phyloP scores from a whole-genome alignment of 1,140 invertebrate species.

The Acromyrmex heyeri region DNA sequence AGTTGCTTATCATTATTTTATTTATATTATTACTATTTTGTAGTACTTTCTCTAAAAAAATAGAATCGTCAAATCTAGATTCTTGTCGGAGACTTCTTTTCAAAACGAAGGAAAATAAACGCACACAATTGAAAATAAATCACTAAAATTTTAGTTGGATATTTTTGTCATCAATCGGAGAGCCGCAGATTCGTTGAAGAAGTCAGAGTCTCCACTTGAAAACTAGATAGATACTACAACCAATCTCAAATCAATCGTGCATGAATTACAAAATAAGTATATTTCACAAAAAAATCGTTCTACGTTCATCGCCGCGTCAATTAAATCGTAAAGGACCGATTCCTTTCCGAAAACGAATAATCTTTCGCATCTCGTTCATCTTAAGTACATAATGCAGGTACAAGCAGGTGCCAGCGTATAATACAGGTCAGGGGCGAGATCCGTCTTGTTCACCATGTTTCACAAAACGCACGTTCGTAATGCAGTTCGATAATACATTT shows the following conservation, averaged over 20 bases:
- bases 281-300: not conserved
- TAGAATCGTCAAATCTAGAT: too few species aligned
- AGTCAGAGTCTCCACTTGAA: too few species aligned
- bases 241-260: not conserved
- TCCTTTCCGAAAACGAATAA: constrained; percentile 47
- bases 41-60: too few species aligned
- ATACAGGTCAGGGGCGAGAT: constrained; percentile 69
- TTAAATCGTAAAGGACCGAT: constrained; percentile 28
- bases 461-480: constrained; percentile 55
- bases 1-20: too few species aligned
- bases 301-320: not conserved
- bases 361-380: constrained; percentile 60
- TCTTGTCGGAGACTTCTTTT: too few species aligned
- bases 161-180: too few species aligned
- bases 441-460: constrained; percentile 72
- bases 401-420: constrained; percentile 75
- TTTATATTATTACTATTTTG: too few species aligned
- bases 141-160: too few species aligned
- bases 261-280: not conserved
- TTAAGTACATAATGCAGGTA: constrained; percentile 50
- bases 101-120: too few species aligned
- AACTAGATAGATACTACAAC: too few species aligned
- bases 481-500: constrained; percentile 79
- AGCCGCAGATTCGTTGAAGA: too few species aligned
- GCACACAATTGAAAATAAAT: too few species aligned